These are phyloP conservation scores for Panthera uncia DNA, from an alignment of 2,113 vertebrate genomes.

Conservation along the genomic window DNA sequence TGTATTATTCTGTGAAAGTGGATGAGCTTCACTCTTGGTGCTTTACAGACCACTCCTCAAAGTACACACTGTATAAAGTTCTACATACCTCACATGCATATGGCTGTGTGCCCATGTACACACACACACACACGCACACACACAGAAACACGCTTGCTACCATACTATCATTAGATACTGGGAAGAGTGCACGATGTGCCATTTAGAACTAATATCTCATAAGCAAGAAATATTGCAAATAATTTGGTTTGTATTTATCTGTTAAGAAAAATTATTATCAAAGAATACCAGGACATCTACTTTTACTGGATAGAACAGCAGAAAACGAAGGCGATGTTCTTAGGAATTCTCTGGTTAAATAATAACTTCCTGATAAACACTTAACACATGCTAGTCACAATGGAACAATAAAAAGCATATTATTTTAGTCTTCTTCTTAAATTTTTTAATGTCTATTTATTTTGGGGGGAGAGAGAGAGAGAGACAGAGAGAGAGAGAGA, in stretches of 20 bases:
- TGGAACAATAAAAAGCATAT: neutral
- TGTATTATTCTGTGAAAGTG: neutral
- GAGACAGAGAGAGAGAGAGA: too few relatives aligned
- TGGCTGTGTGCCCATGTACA: neutral
- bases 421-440: too few relatives aligned
- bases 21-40: neutral
- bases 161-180: neutral
- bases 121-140: fast-evolving
- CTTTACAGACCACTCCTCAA: neutral
- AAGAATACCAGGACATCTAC: neutral
- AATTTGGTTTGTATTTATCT: neutral
- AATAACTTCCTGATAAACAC: neutral
- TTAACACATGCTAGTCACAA: neutral
- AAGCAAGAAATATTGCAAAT: neutral
- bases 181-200: neutral
- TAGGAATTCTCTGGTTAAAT: neutral
- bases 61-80: neutral
- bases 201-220: neutral
- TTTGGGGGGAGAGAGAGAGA: too few relatives aligned
- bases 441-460: too few relatives aligned
- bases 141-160: neutral
- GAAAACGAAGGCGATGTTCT: neutral
- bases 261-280: neutral
- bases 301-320: neutral
- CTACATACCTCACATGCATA: neutral